phyloP scores from a whole-genome alignment of 2,888 invertebrate genomes.

The Sarcophaga rosellei region DNA sequence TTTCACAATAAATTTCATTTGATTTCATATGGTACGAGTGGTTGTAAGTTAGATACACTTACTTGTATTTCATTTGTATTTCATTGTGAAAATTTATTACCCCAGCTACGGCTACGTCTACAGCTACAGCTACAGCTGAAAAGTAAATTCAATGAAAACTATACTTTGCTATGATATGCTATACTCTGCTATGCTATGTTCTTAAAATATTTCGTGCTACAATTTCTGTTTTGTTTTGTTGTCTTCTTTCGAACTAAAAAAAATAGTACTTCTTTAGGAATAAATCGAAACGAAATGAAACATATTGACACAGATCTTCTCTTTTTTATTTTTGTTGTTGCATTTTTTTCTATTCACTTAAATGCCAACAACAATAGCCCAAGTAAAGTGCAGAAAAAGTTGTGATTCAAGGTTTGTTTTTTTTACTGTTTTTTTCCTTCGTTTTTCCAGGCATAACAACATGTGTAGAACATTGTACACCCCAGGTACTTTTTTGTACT shows the following conservation, averaged over 20 bases:
- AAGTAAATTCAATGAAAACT: too few relatives aligned
- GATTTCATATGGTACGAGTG: too few relatives aligned
- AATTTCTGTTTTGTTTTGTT: not conserved
- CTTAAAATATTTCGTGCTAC: not conserved
- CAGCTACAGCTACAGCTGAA: too few relatives aligned
- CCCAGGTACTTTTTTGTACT: not conserved
- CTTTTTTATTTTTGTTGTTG: too few relatives aligned
- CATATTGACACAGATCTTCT: conserved; percentile 42
- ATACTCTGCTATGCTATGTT: too few relatives aligned
- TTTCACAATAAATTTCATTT: too few relatives aligned
- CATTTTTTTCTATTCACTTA: conserved; percentile 17
- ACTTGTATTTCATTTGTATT: too few relatives aligned
- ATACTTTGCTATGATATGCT: too few relatives aligned
- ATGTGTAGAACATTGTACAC: conserved; percentile 12
- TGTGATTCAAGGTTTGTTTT: conserved; percentile 37
- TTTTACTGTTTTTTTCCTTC: not conserved
- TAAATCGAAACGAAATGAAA: conserved; percentile 22
- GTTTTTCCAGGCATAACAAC: not conserved
- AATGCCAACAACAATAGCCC: not conserved
- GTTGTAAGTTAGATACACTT: too few relatives aligned
- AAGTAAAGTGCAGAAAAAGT: not conserved
- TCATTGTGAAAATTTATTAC: too few relatives aligned
- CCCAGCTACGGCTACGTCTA: too few relatives aligned
- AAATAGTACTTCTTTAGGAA: not conserved
- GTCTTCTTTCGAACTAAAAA: not conserved